A percentile compares a stretch with the other conserved stretches of the same genome.
These are phyloP conservation scores for Motacilla alba DNA, from an alignment of 2,113 vertebrate genomes.

Conservation along the genomic window DNA sequence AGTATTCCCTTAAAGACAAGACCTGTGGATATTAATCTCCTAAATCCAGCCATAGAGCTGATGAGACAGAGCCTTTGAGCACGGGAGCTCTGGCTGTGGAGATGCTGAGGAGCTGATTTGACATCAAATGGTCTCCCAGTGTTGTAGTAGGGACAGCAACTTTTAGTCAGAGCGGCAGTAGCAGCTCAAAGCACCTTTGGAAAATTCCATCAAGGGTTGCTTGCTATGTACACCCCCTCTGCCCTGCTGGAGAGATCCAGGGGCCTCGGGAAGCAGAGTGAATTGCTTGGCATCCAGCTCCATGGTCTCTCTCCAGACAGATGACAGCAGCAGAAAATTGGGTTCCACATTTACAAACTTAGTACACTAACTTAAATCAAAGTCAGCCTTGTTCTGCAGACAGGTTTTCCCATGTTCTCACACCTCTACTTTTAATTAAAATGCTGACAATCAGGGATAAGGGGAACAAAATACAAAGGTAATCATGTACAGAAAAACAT, in stretches of 20 bases:
- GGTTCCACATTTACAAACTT: conserved; percentile 42
- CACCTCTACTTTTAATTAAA: conserved; percentile 79
- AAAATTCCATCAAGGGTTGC: background rate
- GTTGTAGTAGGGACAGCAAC: background rate
- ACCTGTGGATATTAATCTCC: background rate
- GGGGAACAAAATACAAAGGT: conserved; percentile 72
- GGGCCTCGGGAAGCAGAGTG: background rate
- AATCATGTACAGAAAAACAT: conserved; percentile 73
- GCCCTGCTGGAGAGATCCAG: background rate
- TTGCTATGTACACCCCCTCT: background rate
- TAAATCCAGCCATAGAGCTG: background rate
- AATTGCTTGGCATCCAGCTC: background rate
- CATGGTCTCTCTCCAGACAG: background rate
- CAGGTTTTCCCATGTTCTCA: conserved; percentile 66
- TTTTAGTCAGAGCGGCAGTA: background rate
- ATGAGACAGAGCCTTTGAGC: background rate
- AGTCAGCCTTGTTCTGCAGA: conserved; percentile 49
- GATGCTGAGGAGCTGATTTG: background rate
- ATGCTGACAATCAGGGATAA: conserved; percentile 73
- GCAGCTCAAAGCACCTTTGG: background rate
- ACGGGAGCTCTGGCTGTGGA: background rate
- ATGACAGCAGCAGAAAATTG: conserved; percentile 42
- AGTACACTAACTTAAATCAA: conserved; percentile 54
- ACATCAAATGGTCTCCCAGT: background rate
- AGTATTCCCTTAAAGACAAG: background rate